Evolutionary conservation across 2,797 vertebrate genomes (phyloP).

Genomic region (Cuniculus paca): DNA sequence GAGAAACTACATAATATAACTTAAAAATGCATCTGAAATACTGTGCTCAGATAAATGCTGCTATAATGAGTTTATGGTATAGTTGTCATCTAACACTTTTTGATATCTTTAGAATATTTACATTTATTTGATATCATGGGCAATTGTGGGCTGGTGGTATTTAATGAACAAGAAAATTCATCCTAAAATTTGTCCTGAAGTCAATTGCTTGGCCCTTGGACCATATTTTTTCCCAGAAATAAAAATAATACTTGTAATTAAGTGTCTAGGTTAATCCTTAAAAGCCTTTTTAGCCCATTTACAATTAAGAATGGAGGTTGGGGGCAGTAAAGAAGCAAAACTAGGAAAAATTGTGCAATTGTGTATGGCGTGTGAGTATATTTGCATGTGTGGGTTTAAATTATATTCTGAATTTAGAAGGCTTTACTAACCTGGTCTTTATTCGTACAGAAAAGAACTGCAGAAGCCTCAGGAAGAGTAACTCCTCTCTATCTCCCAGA

Average conservation of each 20-base stretch:
- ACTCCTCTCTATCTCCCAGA: neutral
- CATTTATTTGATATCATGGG: neutral
- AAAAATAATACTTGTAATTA: neutral
- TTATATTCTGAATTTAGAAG: neutral
- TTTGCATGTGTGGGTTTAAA: neutral
- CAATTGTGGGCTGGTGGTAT: neutral
- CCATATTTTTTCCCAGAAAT: slow-evolving; percentile 45
- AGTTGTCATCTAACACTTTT: neutral
- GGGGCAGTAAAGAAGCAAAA: neutral
- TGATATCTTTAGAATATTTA: slow-evolving; percentile 1
- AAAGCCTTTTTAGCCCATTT: neutral
- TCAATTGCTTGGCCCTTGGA: slow-evolving; percentile 20
- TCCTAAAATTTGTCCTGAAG: slow-evolving; percentile 31
- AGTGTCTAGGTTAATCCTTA: neutral
- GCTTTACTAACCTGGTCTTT: neutral
- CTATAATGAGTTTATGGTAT: neutral
- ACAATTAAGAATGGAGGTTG: neutral
- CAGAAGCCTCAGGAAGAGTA: neutral
- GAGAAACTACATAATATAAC: slow-evolving; percentile 40
- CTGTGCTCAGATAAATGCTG: neutral
- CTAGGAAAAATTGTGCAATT: neutral
- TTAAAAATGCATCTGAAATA: neutral
- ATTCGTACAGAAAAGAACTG: neutral
- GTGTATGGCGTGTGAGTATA: rapidly evolving
- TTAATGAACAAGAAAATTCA: neutral